Percentiles rank a stretch among this genome's conserved stretches.
These are phyloP conservation scores for Dilophus febrilis DNA, from an alignment of 2,888 invertebrate genomes.

Conservation along the genomic window DNA sequence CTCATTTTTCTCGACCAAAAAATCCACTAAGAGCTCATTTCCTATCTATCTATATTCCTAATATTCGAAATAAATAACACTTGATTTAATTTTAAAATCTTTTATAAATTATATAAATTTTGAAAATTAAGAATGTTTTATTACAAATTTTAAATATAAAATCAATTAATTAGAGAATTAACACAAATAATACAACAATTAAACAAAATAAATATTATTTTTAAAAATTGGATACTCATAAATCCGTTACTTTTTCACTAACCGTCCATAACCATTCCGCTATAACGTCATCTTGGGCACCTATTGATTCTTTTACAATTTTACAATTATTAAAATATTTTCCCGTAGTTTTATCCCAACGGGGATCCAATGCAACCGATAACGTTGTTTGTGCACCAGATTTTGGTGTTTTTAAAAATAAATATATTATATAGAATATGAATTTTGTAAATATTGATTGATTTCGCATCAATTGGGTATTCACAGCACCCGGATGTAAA, in stretches of 20 bases:
- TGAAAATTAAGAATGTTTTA: too few species aligned
- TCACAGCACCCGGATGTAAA: conserved; percentile 64
- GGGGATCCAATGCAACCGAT: conserved; percentile 41
- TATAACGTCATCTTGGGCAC: conserved; percentile 35
- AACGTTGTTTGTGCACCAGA: conserved; percentile 45
- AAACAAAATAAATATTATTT: too few species aligned
- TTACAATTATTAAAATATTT: conserved; percentile 31
- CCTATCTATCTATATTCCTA: too few species aligned
- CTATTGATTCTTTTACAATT: conserved; percentile 26
- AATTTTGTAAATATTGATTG: conserved; percentile 31
- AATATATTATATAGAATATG: conserved; percentile 38
- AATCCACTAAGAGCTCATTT: too few species aligned
- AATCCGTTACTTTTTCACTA: conserved; percentile 16
- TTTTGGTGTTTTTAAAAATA: conserved; percentile 49
- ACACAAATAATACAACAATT: too few species aligned
- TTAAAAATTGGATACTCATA: too few species aligned
- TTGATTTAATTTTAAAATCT: too few species aligned
- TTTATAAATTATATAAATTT: too few species aligned
- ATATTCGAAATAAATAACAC: too few species aligned
- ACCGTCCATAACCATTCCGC: conserved; percentile 44
- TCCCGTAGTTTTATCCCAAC: conserved; percentile 40
- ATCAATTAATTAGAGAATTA: too few species aligned
- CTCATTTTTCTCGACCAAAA: too few species aligned
- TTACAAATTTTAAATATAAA: too few species aligned
- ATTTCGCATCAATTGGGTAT: conserved; percentile 53